Evolutionary conservation across 2,797 vertebrate genomes (phyloP), one percentile per base, ranked within the genome.

Genomic region (Squalus acanthias): DNA sequence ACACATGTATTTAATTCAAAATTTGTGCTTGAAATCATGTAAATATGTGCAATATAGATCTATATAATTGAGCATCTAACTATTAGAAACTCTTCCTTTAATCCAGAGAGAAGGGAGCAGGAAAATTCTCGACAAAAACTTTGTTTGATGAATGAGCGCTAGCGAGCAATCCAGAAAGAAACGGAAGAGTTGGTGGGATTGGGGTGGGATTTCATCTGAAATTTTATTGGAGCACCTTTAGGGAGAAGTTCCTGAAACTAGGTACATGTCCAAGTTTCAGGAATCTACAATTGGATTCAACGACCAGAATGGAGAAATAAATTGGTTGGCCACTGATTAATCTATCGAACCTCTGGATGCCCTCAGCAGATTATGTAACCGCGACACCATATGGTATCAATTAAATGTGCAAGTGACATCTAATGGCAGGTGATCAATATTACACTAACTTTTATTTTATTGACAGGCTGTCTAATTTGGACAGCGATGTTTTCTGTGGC

Each of bases 361-460:
- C 39, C 17, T 93, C 7, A 46, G 65, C n/a, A 93, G n/a, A 46
- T 46, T 10, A 12, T 15, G 17, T 69, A 26, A 69, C n/a, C 1
- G 63, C 67, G 20, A 46, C 67, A 22, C 20, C 65, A 69, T 85
- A 22, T 8, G 20, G 22, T 50, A 50, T 85, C 22, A 69, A 69
- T 39, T 93, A n/a, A 39, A 63, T 63, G 26, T 91, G 57, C 57
- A 33, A 91, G 65, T 10, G 13, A 15, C 29, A 69, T 69, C 29
- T 91, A 91, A 5, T 20, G n/a, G 91, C n/a, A 69, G 91, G 20
- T 46, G 63, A 69, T 93, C n/a, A 93, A 93, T 93, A 24, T 93
- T 93, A 22, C 63, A 69, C n/a, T 13, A 39, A 69, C n/a, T 9
- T 93, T 69, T 24, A 67, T 46, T 39, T 93, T 46, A 46, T 93